phyloP scores from a whole-genome alignment of 53 echinoderm and acorn worm species.

The Echinarachnius parma region DNA sequence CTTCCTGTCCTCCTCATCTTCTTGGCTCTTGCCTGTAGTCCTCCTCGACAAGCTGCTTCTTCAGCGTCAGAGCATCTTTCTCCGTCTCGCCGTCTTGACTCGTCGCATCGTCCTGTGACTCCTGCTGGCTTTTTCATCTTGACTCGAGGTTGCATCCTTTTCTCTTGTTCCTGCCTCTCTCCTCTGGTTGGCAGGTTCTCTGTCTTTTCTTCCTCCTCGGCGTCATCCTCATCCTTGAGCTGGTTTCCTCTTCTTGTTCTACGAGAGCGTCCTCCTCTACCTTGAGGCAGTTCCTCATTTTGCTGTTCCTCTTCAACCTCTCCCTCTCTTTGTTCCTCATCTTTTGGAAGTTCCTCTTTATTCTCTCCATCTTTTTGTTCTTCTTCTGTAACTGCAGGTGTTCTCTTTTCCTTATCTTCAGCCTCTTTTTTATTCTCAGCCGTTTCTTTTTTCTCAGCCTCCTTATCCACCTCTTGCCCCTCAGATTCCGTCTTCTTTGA shows the following conservation, averaged over 20 bases:
- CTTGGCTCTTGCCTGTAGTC: constrained; percentile 18
- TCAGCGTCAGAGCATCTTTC: background rate
- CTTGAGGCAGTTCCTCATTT: background rate
- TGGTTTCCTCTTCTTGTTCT: constrained; percentile 2
- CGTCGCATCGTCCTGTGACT: constrained; percentile 28
- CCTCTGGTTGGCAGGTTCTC: background rate
- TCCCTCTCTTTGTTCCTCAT: constrained; percentile 30
- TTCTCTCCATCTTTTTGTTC: background rate
- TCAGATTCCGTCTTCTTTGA: background rate
- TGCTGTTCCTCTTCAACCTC: constrained; percentile 6
- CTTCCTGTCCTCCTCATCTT: constrained; percentile 29
- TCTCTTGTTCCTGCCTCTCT: too few species aligned
- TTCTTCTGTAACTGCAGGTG: too few species aligned
- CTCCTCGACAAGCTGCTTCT: background rate
- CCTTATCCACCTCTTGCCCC: background rate
- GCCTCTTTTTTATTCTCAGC: background rate
- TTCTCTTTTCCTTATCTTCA: constrained; percentile 10
- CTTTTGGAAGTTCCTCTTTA: constrained; percentile 1
- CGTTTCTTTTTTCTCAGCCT: background rate
- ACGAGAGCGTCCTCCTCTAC: constrained; percentile 14
- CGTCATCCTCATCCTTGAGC: constrained; percentile 6
- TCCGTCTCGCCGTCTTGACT: background rate
- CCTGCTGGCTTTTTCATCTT: constrained; percentile 41
- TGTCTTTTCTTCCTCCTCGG: constrained; percentile 4
- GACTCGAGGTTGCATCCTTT: constrained; percentile 20